Evolutionary conservation across 64 coral and sea anemone genomes (phyloP).

Genomic region (Astreopora myriophthalma): DNA sequence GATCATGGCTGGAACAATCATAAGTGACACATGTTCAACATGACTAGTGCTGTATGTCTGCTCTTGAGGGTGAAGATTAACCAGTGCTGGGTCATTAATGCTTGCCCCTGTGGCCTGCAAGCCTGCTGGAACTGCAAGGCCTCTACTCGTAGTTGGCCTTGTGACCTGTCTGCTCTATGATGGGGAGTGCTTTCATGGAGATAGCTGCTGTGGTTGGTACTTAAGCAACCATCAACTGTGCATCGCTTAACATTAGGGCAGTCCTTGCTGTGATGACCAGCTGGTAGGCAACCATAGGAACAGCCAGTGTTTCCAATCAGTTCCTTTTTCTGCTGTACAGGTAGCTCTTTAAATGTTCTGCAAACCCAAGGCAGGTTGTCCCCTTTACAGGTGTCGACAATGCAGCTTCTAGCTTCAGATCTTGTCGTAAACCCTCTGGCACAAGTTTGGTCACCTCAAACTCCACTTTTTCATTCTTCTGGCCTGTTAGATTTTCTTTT

Average conservation of each 20-base stretch:
- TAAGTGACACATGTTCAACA: conserved; percentile 9
- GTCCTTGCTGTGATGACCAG: not conserved
- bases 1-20: conserved; percentile 34
- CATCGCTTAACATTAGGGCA: conserved; percentile 3
- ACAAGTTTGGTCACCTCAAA: not conserved
- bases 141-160: not conserved
- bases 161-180: no score
- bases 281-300: conserved; percentile 10
- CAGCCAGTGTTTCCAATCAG: no score
- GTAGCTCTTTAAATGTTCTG: conserved; percentile 26
- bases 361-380: conserved; percentile 37
- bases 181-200: not conserved
- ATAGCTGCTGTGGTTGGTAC: not conserved
- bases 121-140: no score
- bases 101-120: not conserved
- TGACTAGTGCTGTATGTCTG: not conserved
- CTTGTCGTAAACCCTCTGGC: not conserved
- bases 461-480: conserved; percentile 3
- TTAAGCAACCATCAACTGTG: not conserved
- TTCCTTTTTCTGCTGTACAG: no score
- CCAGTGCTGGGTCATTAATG: not conserved
- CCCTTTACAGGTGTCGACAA: conserved; percentile 13
- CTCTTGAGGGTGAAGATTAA: not conserved
- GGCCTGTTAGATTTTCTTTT: conserved; percentile 22
- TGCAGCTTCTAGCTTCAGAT: conserved; percentile 22